A percentile compares a stretch with the other conserved stretches of the same genome.
These are phyloP conservation scores for Hylaeus volcanicus DNA, from an alignment of 1,140 invertebrate species.

Conservation along the genomic window DNA sequence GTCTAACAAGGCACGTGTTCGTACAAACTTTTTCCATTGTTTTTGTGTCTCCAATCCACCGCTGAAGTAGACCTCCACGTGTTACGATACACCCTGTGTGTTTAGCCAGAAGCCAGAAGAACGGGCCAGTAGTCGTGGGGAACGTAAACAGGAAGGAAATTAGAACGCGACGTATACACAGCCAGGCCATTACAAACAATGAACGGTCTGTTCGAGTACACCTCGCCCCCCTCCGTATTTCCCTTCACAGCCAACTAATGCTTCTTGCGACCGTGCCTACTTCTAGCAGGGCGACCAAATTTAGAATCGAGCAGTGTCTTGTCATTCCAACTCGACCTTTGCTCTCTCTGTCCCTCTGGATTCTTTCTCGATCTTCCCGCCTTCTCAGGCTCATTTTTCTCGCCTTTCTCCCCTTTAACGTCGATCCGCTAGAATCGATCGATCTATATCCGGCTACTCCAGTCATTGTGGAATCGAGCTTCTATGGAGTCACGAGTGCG, in stretches of 20 bases:
- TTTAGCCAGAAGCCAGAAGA: not conserved
- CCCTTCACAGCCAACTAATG: not conserved
- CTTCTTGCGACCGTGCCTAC: not conserved
- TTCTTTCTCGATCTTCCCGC: not conserved
- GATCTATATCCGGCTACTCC: not conserved
- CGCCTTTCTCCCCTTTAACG: not conserved
- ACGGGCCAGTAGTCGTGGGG: not conserved
- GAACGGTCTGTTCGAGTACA: slow-evolving; percentile 20
- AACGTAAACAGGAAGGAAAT: slow-evolving; percentile 45
- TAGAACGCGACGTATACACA: slow-evolving; percentile 35
- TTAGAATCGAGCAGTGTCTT: slow-evolving; percentile 46
- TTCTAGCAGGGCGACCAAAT: slow-evolving; percentile 19
- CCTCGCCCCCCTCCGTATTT: not conserved
- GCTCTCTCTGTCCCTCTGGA: not conserved
- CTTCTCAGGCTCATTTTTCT: not conserved
- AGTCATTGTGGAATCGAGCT: too few species aligned
- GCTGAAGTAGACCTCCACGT: not conserved
- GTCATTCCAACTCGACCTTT: slow-evolving; percentile 2
- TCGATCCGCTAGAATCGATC: not conserved
- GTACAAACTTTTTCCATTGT: too few species aligned
- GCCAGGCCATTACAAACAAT: slow-evolving; percentile 33
- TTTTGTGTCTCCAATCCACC: too few species aligned
- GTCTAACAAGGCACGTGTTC: too few species aligned
- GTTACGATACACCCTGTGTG: not conserved
- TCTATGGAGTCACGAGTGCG: not conserved